Conservation (phyloP, 2,888 invertebrate genomes). For the Callyntrura sp. region DNA sequence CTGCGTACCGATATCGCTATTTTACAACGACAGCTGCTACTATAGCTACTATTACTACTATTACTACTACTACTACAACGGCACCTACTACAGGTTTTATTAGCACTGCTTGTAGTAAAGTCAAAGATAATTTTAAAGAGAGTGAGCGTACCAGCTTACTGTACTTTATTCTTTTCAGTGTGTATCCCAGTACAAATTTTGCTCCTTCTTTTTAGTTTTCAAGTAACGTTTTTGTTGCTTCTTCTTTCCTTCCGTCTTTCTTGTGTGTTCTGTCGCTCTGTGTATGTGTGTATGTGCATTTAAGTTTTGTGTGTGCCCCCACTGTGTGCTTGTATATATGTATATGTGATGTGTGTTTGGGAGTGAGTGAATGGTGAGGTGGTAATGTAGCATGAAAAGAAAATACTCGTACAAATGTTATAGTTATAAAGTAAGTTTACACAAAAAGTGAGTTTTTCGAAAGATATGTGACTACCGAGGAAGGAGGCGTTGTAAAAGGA, state of each 20-base stretch:
- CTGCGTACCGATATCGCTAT: too few species aligned
- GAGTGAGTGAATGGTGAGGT: conserved; percentile 39
- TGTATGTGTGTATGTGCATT: background rate
- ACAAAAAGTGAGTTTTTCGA: background rate
- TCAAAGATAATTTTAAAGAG: conserved; percentile 25
- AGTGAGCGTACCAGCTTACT: background rate
- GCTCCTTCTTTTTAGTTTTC: conserved; percentile 11
- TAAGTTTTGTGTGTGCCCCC: background rate
- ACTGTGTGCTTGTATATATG: background rate
- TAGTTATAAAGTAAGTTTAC: conserved; percentile 1
- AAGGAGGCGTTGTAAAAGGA: background rate
- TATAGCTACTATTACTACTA: too few species aligned
- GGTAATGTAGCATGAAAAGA: conserved; percentile 57
- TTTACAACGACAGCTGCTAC: too few species aligned
- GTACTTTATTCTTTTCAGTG: background rate
- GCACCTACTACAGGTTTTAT: too few species aligned
- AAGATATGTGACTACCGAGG: conserved; percentile 15
- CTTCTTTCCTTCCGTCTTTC: background rate
- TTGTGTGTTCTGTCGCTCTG: background rate
- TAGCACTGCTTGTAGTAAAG: background rate
- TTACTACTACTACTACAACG: too few species aligned
- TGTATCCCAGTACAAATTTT: background rate
- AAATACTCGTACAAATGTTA: conserved; percentile 36
- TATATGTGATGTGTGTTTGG: background rate
- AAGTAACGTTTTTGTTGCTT: background rate